Evolutionary conservation across 1,140 invertebrate genomes (phyloP).

Genomic region (Diorhabda carinulata): DNA sequence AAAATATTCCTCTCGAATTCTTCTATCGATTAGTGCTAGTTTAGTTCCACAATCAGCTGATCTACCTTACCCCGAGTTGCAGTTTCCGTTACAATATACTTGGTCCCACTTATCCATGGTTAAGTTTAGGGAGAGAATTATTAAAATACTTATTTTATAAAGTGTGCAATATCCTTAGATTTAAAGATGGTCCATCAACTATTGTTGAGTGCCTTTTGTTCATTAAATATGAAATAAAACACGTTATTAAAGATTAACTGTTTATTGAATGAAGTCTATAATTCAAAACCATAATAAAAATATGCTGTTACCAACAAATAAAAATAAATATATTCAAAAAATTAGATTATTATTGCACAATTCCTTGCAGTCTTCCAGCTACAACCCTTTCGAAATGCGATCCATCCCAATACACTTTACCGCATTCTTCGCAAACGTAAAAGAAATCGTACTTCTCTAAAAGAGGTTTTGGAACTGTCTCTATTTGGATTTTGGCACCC

Average conservation of each 20-base stretch:
- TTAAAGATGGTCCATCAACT: too few species aligned
- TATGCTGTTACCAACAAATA: slow-evolving; percentile 10
- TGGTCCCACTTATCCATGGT: too few species aligned
- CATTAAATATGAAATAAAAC: background rate
- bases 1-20: too few species aligned
- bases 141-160: too few species aligned
- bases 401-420: slow-evolving; percentile 65
- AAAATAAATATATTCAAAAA: slow-evolving; percentile 1
- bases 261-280: slow-evolving; percentile 16
- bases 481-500: slow-evolving; percentile 51
- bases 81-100: too few species aligned
- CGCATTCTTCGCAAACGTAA: slow-evolving; percentile 61
- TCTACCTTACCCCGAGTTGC: too few species aligned
- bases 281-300: slow-evolving; percentile 17
- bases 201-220: too few species aligned
- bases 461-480: slow-evolving; percentile 50
- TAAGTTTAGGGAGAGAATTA: too few species aligned
- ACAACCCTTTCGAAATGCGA: slow-evolving; percentile 53
- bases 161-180: too few species aligned
- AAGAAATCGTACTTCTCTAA: slow-evolving; percentile 52
- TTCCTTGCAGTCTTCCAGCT: slow-evolving; percentile 43
- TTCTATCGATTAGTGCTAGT: too few species aligned
- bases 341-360: slow-evolving; percentile 37
- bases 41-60: too few species aligned
- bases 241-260: background rate